Evolutionary conservation across 1,140 invertebrate genomes (phyloP), one percentile per base, ranked within the genome.

Genomic region (Helicorthomorpha holstii): DNA sequence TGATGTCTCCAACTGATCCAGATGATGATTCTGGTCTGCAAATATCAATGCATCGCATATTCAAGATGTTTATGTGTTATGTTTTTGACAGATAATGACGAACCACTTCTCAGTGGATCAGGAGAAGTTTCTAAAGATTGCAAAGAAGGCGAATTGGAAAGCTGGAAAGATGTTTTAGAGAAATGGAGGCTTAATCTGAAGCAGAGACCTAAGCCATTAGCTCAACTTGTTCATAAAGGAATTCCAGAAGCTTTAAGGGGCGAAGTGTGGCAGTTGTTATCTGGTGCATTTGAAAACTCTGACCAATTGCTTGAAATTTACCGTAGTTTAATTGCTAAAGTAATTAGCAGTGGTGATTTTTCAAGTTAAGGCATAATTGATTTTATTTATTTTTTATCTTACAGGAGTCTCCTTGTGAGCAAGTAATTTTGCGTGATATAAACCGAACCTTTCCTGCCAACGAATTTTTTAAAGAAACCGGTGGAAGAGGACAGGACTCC

Each of bases 361-460:
- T 51, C 19, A 54, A 19, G 19, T 19, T 44, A 53, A 53, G 26
- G 12, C 50, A 10, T 21, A 27, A 27, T 10, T 24, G 4, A 47
- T 10, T 45, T 46, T 51, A 49, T 46, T 51, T 4, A 48, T 51
- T 4, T n/a, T 12, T 41, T 0, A 49, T 51, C 48, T 27, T 58
- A 1, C 61, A 89, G 84, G 86, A 91, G 51, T 87, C 84, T 56
- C 75, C 77, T 26, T 89, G 82, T 65, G 93, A 98, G 66, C 79
- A 84, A 58, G 87, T 94, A 41, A 98, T 98, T 61, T 77, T 86
- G 58, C 73, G 94, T 55, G 95, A 98, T 66, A 96, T 98, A 54
- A 90, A 95, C 60, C 76, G 95, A 60, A 99, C 95, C 46, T 98
- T 98, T 73, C 94, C 96, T 23, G 95, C 92, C 29, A 92, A 99